Base-by-base conservation (phyloP, 53 echinoderm and acorn worm genomes). In the Actinopyga echinites region DNA sequence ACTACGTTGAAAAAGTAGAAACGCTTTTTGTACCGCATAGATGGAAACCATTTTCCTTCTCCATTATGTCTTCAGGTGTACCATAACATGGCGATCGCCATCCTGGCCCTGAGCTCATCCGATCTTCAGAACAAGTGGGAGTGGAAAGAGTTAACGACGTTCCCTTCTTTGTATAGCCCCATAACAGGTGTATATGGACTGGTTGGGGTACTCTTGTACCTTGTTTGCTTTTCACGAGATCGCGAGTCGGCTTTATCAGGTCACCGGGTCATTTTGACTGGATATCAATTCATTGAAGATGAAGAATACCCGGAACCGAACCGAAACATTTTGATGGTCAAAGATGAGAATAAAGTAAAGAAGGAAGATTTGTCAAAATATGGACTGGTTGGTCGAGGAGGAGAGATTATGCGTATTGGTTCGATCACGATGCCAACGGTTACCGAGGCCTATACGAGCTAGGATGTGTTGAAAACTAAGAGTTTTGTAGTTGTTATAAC, bases 161-260 rank as follows among this genome's bases (percentile, higher is more conserved):
- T 89, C 37, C 89, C 89, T 29, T 24, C 85, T 4, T 62, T 89
- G 59, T 89, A 89, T 74, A 57, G 82, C 7, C 84, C 89, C 21
- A 74, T 89, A 35, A 56, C 74, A 21, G 80, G 37, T 15, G 22
- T 89, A 5, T 80, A 83, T 21, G 89, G 89, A 33, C 28, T 89
- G 29, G 65, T 85, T 61, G 84, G 79, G 44, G 80, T 89, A 26
- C 44, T 89, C 54, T 58, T 89, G n/a, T 84, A 89, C 52, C 81
- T 85, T n/a, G 56, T 64, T 65, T 80, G 81, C 23, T 61, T 59
- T 45, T 56, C 77, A 12, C 12, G 55, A 55, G 77, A 77, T 31
- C 75, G 49, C 10, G 75, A 75, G 12, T 37, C 62, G 2, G 62
- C 13, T 6, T 15, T 61, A 38, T 38, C 12, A 12, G 36, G 22